Evolutionary conservation across 2,888 invertebrate genomes (phyloP).

Genomic region (Drosophila conformis): DNA sequence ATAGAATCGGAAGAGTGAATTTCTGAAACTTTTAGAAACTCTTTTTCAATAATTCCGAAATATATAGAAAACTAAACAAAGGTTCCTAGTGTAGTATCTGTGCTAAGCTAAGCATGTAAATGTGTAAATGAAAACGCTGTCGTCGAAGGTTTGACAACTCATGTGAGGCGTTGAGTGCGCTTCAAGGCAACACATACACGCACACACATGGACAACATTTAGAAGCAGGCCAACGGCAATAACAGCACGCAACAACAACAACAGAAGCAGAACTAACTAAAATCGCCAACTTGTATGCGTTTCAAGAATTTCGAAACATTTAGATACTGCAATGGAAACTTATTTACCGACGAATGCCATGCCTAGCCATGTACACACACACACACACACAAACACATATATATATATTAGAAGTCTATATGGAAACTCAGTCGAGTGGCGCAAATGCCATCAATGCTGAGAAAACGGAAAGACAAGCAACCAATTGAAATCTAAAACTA

Average conservation of each 20-base stretch:
- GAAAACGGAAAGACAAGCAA: constrained; percentile 57
- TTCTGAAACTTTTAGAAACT: background rate
- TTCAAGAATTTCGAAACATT: constrained; percentile 76
- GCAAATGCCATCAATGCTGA: constrained; percentile 56
- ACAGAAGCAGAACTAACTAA: constrained; percentile 68
- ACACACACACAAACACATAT: constrained; percentile 6
- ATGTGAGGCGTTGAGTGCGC: constrained; percentile 62
- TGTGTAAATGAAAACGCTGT: constrained; percentile 23
- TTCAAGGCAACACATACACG: constrained; percentile 59
- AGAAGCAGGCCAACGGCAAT: constrained; percentile 55
- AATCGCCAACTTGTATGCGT: constrained; percentile 67
- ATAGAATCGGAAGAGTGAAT: background rate
- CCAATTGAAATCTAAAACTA: constrained; percentile 58
- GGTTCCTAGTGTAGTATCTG: background rate
- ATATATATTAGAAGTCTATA: constrained; percentile 39
- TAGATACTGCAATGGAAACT: constrained; percentile 72
- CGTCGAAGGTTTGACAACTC: constrained; percentile 72
- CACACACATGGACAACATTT: constrained; percentile 16
- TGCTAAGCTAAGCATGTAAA: background rate
- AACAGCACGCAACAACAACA: constrained; percentile 41
- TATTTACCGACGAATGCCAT: constrained; percentile 50
- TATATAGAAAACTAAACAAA: background rate
- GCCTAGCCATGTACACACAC: constrained; percentile 39
- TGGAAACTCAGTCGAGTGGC: constrained; percentile 64
- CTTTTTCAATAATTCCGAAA: background rate